Evolutionary conservation across 2,113 vertebrate genomes (phyloP).

Genomic region (Pygoscelis adeliae): DNA sequence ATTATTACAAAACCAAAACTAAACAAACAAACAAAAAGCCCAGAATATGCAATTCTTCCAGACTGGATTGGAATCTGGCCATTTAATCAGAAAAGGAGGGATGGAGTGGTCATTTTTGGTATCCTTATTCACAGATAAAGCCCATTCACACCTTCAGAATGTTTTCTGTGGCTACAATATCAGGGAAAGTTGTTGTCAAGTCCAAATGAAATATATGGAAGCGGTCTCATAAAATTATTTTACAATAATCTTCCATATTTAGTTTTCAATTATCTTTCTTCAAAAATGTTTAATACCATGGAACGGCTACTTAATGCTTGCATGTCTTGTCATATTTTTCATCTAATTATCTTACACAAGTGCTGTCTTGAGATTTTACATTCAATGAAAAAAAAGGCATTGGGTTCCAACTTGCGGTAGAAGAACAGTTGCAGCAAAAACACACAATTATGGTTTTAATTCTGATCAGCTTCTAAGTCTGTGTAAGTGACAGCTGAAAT

Average conservation of each 20-base stretch:
- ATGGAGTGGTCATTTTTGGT: neutral
- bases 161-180: neutral
- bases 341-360: conserved; percentile 26
- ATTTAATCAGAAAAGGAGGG: neutral
- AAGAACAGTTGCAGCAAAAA: neutral
- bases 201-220: neutral
- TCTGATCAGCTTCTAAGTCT: neutral
- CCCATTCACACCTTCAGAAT: neutral
- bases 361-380: conserved; percentile 6
- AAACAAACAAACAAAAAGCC: neutral
- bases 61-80: neutral
- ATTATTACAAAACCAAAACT: neutral
- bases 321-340: conserved; percentile 25
- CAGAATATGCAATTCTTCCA: neutral
- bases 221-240: neutral
- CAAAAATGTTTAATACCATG: neutral
- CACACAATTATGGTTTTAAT: conserved; percentile 31
- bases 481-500: conserved; percentile 21
- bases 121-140: neutral
- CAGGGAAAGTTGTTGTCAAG: neutral
- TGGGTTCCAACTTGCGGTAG: neutral
- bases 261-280: neutral
- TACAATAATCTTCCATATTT: neutral
- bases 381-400: neutral
- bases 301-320: neutral